Evolutionary conservation across 2,797 vertebrate genomes (phyloP).

Genomic region (Nannoperca obscura): DNA sequence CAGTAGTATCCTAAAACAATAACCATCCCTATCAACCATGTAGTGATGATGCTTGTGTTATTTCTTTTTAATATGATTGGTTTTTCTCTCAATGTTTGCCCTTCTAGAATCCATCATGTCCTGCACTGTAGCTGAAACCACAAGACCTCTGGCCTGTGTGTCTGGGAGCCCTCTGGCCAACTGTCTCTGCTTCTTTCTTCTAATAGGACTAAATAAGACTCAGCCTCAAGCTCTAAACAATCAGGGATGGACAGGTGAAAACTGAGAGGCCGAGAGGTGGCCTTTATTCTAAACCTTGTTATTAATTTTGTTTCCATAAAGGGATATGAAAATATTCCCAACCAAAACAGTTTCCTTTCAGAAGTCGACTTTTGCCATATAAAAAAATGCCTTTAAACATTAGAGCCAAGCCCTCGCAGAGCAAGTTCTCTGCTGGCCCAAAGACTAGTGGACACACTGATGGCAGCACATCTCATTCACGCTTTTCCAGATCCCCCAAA

Average conservation of each 20-base stretch:
- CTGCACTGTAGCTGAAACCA: conserved; percentile 58
- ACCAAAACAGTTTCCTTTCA: conserved; percentile 32
- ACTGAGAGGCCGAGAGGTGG: conserved; percentile 57
- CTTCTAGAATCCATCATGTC: conserved; percentile 72
- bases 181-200: conserved; percentile 38
- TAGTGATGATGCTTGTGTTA: not conserved
- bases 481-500: conserved; percentile 90
- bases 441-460: conserved; percentile 89
- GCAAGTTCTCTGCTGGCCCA: conserved; percentile 88
- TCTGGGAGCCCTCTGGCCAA: conserved; percentile 50
- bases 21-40: not conserved
- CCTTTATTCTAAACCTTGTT: conserved; percentile 49
- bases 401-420: conserved; percentile 75
- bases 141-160: conserved; percentile 52
- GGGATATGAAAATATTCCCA: conserved; percentile 43
- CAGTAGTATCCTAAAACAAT: not conserved
- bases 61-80: conserved; percentile 9
- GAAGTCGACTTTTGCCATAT: conserved; percentile 56
- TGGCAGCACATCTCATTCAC: conserved; percentile 89
- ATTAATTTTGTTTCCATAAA: conserved; percentile 33
- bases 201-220: conserved; percentile 53
- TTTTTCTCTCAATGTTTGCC: conserved; percentile 28
- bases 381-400: conserved; percentile 80
- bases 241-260: conserved; percentile 64
- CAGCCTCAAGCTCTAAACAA: conserved; percentile 35